A percentile compares a stretch with the other conserved stretches of the same genome.
Conservation (phyloP, 2,797 vertebrate genomes). For the Leptodactylus fallax region DNA sequence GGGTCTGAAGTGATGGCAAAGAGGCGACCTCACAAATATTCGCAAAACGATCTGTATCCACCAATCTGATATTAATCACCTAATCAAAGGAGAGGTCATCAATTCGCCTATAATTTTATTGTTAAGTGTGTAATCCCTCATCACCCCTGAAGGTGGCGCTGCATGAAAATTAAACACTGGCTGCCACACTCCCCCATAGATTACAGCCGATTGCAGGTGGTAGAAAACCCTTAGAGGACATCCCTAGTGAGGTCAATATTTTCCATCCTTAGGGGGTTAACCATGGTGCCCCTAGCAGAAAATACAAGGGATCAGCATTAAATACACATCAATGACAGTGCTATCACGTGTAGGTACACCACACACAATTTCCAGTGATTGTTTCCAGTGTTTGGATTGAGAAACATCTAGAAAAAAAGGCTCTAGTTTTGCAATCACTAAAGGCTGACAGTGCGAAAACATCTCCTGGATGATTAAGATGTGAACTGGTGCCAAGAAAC, state of each 20-base stretch:
- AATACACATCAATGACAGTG: background rate
- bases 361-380: background rate
- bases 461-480: background rate
- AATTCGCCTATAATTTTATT: too few species aligned
- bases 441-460: background rate
- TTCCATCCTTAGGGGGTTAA: background rate
- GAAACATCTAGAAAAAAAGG: background rate
- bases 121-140: background rate
- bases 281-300: background rate
- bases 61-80: too few species aligned
- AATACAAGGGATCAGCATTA: background rate
- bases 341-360: background rate
- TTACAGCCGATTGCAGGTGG: too few species aligned
- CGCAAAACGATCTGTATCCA: too few species aligned
- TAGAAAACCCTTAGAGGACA: too few species aligned
- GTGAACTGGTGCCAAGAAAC: background rate
- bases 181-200: background rate
- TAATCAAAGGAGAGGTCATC: too few species aligned
- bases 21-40: too few species aligned
- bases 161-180: background rate
- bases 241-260: too few species aligned
- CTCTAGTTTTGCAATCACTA: constrained; percentile 5
- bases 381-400: background rate
- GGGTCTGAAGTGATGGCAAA: too few species aligned
- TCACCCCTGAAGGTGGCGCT: background rate